Conservation (phyloP, 2,113 vertebrate species). For the Percina caprodes region DNA sequence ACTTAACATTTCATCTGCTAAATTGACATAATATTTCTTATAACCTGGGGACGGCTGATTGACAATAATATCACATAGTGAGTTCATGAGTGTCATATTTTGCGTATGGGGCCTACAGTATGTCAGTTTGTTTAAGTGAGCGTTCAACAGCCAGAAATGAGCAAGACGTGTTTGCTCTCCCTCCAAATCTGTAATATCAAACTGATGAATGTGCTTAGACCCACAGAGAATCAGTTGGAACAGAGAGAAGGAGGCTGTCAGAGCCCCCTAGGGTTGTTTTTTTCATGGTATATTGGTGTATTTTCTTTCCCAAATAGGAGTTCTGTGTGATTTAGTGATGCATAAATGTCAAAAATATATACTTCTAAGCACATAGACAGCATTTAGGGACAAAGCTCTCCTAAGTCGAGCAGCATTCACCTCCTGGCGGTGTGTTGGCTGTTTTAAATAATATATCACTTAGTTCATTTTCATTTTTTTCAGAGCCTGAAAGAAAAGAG, state of each 20-base stretch:
- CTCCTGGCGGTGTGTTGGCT: constrained; percentile 18
- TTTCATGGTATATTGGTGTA: not conserved
- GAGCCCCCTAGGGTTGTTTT: not conserved
- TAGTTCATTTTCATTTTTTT: constrained; percentile 35
- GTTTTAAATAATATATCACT: constrained; percentile 54
- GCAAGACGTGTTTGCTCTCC: constrained; percentile 24
- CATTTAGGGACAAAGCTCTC: constrained; percentile 18
- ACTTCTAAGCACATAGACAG: not conserved
- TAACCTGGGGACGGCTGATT: constrained; percentile 1
- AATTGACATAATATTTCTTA: not conserved
- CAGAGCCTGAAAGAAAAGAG: constrained; percentile 2
- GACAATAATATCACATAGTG: constrained; percentile 20
- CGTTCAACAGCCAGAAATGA: constrained; percentile 7
- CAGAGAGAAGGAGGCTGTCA: not conserved
- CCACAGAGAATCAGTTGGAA: constrained; percentile 7
- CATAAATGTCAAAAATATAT: not conserved
- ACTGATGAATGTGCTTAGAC: constrained; percentile 24
- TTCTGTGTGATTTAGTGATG: not conserved
- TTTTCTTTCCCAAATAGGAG: not conserved
- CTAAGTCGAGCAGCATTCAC: constrained; percentile 8
- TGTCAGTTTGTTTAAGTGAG: not conserved
- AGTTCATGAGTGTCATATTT: not conserved
- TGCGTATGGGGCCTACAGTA: not conserved
- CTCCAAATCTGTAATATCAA: constrained; percentile 22
- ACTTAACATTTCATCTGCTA: constrained; percentile 7